Evolutionary conservation across 2,113 vertebrate species (phyloP).

Genomic region (Plectropomus leopardus): DNA sequence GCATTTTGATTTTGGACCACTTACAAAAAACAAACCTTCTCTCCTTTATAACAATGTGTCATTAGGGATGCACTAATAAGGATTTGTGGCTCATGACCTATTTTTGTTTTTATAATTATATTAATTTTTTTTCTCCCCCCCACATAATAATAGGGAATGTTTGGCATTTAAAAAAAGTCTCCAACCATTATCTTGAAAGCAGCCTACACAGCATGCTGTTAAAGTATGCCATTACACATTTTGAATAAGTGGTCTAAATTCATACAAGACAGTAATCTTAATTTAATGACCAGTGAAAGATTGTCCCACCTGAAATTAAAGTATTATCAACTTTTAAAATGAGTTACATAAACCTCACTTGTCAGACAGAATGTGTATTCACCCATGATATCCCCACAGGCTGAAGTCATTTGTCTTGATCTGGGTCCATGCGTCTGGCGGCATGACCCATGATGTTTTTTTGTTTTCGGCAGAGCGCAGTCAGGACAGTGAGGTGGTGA

Average conservation of each 20-base stretch:
- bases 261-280: not conserved
- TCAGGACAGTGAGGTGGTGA: conserved; percentile 94
- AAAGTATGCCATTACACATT: not conserved
- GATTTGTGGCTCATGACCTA: conserved; percentile 52
- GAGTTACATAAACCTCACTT: not conserved
- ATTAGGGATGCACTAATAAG: conserved; percentile 60
- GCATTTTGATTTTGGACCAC: conserved; percentile 64
- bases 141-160: conserved; percentile 23
- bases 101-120: conserved; percentile 44
- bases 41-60: conserved; percentile 44
- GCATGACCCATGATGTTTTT: conserved; percentile 61
- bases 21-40: conserved; percentile 58
- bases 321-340: not conserved
- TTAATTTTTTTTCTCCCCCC: not conserved
- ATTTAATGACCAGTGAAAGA: not conserved
- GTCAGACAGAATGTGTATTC: conserved; percentile 8
- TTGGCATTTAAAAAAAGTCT: conserved; percentile 34
- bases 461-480: conserved; percentile 91
- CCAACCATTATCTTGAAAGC: conserved; percentile 13
- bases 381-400: conserved; percentile 16
- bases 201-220: conserved; percentile 25
- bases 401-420: conserved; percentile 6
- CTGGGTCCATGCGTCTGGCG: conserved; percentile 17
- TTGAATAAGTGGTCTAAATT: conserved; percentile 19
- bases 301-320: not conserved